Conservation (phyloP, 2,113 vertebrate species). For the Pyxicephalus adspersus region DNA sequence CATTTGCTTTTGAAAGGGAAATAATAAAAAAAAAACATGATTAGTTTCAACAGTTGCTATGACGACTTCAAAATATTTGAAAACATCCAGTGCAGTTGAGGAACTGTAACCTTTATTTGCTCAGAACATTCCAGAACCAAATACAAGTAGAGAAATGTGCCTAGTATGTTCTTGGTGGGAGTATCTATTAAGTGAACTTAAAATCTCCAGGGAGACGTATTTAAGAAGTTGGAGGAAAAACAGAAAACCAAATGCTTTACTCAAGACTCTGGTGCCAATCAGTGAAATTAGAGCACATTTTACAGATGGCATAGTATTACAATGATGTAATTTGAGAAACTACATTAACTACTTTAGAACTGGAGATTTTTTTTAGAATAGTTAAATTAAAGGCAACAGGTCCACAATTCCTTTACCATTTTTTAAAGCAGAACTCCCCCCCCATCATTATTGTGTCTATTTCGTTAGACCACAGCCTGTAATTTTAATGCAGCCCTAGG, state of each 20-base stretch:
- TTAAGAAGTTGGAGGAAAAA: slow-evolving; percentile 11
- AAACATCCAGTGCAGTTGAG: slow-evolving; percentile 37
- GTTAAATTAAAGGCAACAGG: too few species aligned
- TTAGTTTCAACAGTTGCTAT: slow-evolving; percentile 37
- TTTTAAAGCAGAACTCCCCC: too few species aligned
- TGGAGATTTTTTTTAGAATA: neutral
- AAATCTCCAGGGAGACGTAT: slow-evolving; percentile 13
- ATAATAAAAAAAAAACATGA: slow-evolving; percentile 6
- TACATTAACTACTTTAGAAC: neutral
- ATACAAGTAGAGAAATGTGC: slow-evolving; percentile 42
- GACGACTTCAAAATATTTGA: slow-evolving; percentile 52
- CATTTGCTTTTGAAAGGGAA: neutral
- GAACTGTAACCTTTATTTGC: slow-evolving; percentile 38
- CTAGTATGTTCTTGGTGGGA: slow-evolving; percentile 32
- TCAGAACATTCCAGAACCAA: slow-evolving; percentile 43
- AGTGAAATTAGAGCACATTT: slow-evolving; percentile 8
- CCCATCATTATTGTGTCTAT: too few species aligned
- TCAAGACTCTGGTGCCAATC: slow-evolving; percentile 24
- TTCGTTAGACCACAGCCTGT: too few species aligned
- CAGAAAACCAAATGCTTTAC: slow-evolving; percentile 3
- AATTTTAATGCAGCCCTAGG: too few species aligned
- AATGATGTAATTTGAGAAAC: neutral
- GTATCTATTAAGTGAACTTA: slow-evolving; percentile 19
- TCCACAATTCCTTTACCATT: too few species aligned
- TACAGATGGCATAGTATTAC: neutral